Evolutionary conservation across 2,888 invertebrate genomes (phyloP).

Genomic region (Pollenia angustigena): DNA sequence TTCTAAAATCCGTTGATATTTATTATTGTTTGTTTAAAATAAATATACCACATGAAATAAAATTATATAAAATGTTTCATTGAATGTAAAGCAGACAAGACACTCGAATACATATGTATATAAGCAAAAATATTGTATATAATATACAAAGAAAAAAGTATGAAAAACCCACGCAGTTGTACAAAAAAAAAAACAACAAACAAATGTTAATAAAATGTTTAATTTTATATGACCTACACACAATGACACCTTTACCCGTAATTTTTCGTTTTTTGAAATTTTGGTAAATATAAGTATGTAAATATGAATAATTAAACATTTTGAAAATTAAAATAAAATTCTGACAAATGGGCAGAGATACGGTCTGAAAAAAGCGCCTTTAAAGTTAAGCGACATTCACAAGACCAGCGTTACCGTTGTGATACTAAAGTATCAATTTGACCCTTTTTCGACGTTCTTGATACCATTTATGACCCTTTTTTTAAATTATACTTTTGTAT

Average conservation of each 20-base stretch:
- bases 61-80: conserved; percentile 27
- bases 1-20: conserved; percentile 21
- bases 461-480: too few species aligned
- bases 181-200: conserved; percentile 17
- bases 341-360: neutral
- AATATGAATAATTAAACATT: conserved; percentile 55
- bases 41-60: conserved; percentile 2
- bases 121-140: conserved; percentile 13
- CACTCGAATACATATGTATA: neutral
- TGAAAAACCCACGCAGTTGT: conserved; percentile 43
- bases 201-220: conserved; percentile 47
- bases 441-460: too few species aligned
- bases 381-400: neutral
- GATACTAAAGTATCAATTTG: too few species aligned
- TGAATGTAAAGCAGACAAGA: too few species aligned
- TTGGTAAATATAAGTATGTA: conserved; percentile 8
- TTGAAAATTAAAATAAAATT: neutral
- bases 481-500: too few species aligned
- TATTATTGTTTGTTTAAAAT: conserved; percentile 3
- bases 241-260: conserved; percentile 62
- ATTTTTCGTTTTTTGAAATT: conserved; percentile 3
- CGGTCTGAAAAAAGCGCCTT: neutral
- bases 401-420: too few species aligned
- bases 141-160: neutral
- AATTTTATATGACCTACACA: conserved; percentile 71